Percentiles rank a stretch among this genome's conserved stretches.
phyloP scores from a whole-genome alignment of 2,797 vertebrate species.

The Poeciliopsis turneri region DNA sequence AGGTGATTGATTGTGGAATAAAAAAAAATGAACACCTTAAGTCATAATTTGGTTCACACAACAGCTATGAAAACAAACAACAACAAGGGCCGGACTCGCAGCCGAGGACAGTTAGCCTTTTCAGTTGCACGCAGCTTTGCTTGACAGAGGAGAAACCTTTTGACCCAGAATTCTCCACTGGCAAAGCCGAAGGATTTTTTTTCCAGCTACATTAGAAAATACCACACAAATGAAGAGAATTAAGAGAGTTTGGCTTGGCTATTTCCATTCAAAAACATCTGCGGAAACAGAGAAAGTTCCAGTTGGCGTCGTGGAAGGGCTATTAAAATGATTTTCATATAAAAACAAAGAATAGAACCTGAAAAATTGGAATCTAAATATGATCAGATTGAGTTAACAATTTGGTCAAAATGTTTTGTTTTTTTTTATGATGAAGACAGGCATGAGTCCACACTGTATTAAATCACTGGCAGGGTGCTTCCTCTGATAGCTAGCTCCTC shows the following conservation, averaged over 20 bases:
- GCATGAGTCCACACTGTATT: slow-evolving; percentile 22
- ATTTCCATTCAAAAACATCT: slow-evolving; percentile 66
- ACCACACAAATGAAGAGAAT: slow-evolving; percentile 64
- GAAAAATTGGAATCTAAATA: neutral
- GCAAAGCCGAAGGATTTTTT: slow-evolving; percentile 50
- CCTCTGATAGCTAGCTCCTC: slow-evolving; percentile 15
- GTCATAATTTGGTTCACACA: slow-evolving; percentile 61
- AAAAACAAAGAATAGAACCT: slow-evolving; percentile 13
- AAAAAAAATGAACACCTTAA: slow-evolving; percentile 66
- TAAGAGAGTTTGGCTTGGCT: slow-evolving; percentile 38
- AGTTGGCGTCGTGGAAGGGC: slow-evolving; percentile 12
- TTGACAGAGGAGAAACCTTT: slow-evolving; percentile 61
- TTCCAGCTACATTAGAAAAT: slow-evolving; percentile 65
- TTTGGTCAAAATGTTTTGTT: neutral
- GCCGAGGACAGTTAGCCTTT: slow-evolving; percentile 45
- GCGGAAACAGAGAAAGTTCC: slow-evolving; percentile 45
- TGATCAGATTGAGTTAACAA: neutral
- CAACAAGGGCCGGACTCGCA: slow-evolving; percentile 48
- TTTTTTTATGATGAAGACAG: neutral
- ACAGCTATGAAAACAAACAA: slow-evolving; percentile 62
- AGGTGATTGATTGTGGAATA: slow-evolving; percentile 63
- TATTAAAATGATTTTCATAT: slow-evolving; percentile 24
- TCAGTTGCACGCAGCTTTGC: slow-evolving; percentile 46
- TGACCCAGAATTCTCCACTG: slow-evolving; percentile 58
- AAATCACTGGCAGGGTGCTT: slow-evolving; percentile 33